These are phyloP conservation scores for Aplocera efformata DNA, from an alignment of 2,888 invertebrate species.

Conservation along the genomic window DNA sequence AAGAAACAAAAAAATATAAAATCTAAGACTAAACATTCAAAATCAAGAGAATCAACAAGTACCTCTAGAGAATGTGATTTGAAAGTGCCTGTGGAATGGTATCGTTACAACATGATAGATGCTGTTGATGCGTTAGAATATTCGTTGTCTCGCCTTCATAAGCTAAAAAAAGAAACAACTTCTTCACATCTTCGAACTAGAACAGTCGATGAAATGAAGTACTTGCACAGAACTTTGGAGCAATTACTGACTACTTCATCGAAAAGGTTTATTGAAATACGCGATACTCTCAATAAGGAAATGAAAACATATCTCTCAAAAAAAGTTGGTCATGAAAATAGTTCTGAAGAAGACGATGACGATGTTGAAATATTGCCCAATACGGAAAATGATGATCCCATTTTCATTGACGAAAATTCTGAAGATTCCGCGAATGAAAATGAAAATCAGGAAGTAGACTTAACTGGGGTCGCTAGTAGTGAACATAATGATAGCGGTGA, in stretches of 20 bases:
- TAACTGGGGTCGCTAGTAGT: slow-evolving; percentile 61
- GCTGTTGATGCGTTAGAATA: slow-evolving; percentile 80
- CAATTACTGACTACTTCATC: slow-evolving; percentile 76
- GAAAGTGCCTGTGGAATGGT: slow-evolving; percentile 78
- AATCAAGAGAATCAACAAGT: slow-evolving; percentile 22
- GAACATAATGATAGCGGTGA: slow-evolving; percentile 75
- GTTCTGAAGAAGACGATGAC: slow-evolving; percentile 56
- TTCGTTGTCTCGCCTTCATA: slow-evolving; percentile 72
- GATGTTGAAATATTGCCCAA: slow-evolving; percentile 66
- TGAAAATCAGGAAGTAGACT: slow-evolving; percentile 60
- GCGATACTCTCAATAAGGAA: slow-evolving; percentile 77
- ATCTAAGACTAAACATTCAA: slow-evolving; percentile 28
- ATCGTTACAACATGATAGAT: slow-evolving; percentile 78
- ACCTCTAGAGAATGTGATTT: slow-evolving; percentile 39
- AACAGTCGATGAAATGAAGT: slow-evolving; percentile 71
- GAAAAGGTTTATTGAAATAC: slow-evolving; percentile 75
- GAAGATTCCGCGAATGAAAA: slow-evolving; percentile 54
- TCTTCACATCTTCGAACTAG: slow-evolving; percentile 67
- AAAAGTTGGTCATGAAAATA: slow-evolving; percentile 36
- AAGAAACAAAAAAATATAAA: slow-evolving; percentile 12
- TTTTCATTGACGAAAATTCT: slow-evolving; percentile 76
- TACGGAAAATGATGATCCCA: slow-evolving; percentile 65
- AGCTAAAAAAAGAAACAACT: slow-evolving; percentile 71
- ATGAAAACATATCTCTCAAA: slow-evolving; percentile 72
- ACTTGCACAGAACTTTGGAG: slow-evolving; percentile 77